Percentiles rank a stretch among this genome's conserved stretches.
These are phyloP conservation scores for Pseudopleuronectes americanus DNA, from an alignment of 2,797 vertebrate genomes.

Conservation along the genomic window DNA sequence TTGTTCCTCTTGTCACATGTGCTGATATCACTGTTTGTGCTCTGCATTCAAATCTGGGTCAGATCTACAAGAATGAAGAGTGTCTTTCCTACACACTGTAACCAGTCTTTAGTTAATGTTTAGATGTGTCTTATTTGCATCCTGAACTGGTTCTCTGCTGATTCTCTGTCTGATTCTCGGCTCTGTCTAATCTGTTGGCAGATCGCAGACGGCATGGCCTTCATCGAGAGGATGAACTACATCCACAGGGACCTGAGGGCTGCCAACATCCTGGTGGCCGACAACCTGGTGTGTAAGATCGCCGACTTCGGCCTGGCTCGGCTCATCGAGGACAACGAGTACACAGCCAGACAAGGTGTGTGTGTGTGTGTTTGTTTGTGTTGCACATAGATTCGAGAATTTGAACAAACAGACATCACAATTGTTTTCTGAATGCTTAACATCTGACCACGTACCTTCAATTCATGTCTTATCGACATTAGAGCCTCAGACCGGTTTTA, in stretches of 20 bases:
- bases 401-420: too few relatives aligned
- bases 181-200: constrained; percentile 44
- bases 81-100: too few relatives aligned
- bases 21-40: background rate
- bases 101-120: background rate
- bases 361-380: too few relatives aligned
- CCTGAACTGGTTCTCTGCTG: background rate
- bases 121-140: background rate
- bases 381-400: background rate
- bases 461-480: too few relatives aligned
- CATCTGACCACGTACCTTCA: too few relatives aligned
- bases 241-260: constrained; percentile 98
- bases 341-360: constrained; percentile 96
- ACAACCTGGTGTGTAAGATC: constrained; percentile 98
- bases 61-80: background rate
- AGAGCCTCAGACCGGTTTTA: too few relatives aligned
- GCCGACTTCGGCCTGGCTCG: constrained; percentile 97
- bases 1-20: constrained; percentile 15
- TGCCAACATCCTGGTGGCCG: constrained; percentile 97
- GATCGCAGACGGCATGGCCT: constrained; percentile 99
- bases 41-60: constrained; percentile 5
- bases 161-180: background rate
- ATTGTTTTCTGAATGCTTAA: too few relatives aligned
- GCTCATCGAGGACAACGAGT: constrained; percentile 98
- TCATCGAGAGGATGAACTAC: constrained; percentile 99